Evolutionary conservation across 2,797 vertebrate genomes (phyloP).

Genomic region (Podarcis siculus): DNA sequence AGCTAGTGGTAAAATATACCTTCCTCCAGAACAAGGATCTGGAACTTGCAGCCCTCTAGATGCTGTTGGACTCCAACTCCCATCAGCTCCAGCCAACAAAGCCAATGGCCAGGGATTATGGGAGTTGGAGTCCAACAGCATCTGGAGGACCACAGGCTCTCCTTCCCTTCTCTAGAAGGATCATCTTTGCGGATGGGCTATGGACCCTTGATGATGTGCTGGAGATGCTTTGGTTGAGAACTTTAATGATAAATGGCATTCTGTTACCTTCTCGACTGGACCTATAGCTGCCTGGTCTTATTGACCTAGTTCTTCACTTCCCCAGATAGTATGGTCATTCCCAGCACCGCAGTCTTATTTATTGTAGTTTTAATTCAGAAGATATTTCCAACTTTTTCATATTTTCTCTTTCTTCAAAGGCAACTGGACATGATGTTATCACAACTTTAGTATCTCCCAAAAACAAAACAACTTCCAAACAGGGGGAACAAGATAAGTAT

Average conservation of each 20-base stretch:
- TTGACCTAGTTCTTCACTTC: neutral
- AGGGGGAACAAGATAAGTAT: neutral
- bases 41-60: too few species aligned
- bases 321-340: too few species aligned
- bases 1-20: neutral
- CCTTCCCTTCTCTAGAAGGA: neutral
- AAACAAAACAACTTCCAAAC: constrained; percentile 31
- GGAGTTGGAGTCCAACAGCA: too few species aligned
- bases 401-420: constrained; percentile 63
- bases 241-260: neutral
- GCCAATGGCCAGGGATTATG: too few species aligned
- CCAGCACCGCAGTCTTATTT: too few species aligned
- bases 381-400: constrained; percentile 72
- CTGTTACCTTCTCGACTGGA: neutral
- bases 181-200: neutral
- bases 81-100: neutral
- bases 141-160: too few species aligned
- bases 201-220: neutral
- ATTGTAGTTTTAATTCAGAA: constrained; percentile 40
- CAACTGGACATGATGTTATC: constrained; percentile 31
- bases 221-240: neutral
- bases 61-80: too few species aligned
- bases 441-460: constrained; percentile 39
- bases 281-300: neutral
- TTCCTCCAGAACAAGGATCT: neutral